Conservation (phyloP, 2,888 invertebrate genomes). For the Sinhomidia bicolor region DNA sequence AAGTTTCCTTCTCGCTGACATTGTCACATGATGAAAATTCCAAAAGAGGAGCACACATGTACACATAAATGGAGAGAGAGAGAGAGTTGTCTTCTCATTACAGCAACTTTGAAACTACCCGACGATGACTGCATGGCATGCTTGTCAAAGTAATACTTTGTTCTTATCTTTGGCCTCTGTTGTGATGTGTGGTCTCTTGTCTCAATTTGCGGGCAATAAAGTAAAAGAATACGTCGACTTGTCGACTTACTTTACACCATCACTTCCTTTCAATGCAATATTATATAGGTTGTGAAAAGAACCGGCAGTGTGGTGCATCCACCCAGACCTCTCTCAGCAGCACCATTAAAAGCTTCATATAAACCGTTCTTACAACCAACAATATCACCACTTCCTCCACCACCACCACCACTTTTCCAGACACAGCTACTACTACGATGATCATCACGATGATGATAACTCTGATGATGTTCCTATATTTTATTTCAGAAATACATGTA, state of each 20-base stretch:
- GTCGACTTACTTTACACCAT: conserved; percentile 54
- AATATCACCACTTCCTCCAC: neutral
- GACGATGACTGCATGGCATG: neutral
- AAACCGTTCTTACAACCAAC: conserved; percentile 15
- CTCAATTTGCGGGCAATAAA: conserved; percentile 64
- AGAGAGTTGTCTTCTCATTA: conserved; percentile 6
- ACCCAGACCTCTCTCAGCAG: neutral
- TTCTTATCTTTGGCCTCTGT: conserved; percentile 56
- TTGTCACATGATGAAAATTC: conserved; percentile 21
- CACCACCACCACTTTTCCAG: neutral
- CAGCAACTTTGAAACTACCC: neutral
- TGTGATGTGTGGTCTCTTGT: conserved; percentile 59
- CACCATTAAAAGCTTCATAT: conserved; percentile 40
- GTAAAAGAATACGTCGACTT: conserved; percentile 55
- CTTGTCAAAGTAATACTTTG: conserved; percentile 50
- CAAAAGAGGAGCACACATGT: neutral
- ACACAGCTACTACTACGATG: neutral
- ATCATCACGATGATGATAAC: neutral
- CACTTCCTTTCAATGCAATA: neutral
- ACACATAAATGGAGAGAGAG: neutral
- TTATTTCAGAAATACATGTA: neutral
- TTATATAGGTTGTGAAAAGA: neutral
- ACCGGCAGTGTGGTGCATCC: neutral
- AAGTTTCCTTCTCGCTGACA: neutral
- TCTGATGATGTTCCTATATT: neutral